phyloP scores from a whole-genome alignment of 2,113 vertebrate species.

The Labeo catla region DNA sequence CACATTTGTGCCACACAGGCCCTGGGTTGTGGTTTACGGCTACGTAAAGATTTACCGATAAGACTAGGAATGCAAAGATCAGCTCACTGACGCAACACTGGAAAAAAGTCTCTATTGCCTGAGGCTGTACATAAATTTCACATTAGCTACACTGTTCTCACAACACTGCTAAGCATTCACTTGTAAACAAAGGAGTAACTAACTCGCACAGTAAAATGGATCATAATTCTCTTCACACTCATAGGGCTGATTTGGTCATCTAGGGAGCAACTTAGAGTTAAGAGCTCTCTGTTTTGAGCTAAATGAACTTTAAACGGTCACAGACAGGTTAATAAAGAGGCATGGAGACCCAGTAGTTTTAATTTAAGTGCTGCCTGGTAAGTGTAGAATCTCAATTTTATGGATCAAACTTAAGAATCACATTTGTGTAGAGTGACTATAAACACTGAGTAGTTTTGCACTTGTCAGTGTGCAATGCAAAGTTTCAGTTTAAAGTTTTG shows the following conservation, averaged over 20 bases:
- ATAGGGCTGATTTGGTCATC: background rate
- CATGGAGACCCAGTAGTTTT: background rate
- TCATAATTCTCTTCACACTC: conserved; percentile 22
- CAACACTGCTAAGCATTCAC: conserved; percentile 23
- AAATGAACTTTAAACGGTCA: background rate
- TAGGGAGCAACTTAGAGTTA: background rate
- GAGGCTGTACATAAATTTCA: conserved; percentile 22
- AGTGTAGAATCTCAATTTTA: conserved; percentile 16
- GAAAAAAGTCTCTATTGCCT: background rate
- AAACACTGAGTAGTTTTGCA: background rate
- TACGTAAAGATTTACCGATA: conserved; percentile 8
- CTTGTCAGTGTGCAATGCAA: background rate
- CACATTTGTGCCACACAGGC: background rate
- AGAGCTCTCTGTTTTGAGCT: background rate
- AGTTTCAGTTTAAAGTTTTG: background rate
- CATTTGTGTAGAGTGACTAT: background rate
- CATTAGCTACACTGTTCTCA: conserved; percentile 24
- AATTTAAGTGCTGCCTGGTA: background rate
- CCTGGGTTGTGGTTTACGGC: background rate
- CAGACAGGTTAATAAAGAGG: background rate
- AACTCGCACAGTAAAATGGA: background rate
- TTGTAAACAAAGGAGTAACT: conserved; percentile 2
- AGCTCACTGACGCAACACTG: background rate
- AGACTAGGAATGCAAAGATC: conserved; percentile 18
- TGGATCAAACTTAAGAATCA: background rate